phyloP scores from a whole-genome alignment of 1,140 invertebrate genomes.

The Bombus breviceps region DNA sequence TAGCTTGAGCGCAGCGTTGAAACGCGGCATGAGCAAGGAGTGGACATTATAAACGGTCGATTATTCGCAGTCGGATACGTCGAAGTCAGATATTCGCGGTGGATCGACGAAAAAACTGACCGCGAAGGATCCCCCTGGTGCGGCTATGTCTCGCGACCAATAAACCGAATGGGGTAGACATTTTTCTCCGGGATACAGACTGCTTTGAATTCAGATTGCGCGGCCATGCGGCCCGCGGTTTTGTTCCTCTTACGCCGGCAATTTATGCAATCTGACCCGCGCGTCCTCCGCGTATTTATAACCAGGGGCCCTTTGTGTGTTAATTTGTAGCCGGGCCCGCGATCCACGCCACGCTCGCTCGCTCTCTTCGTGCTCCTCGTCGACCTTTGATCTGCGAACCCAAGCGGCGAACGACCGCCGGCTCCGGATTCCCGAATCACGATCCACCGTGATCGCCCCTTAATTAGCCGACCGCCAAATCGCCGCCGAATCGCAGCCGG shows the following conservation, averaged over 20 bases:
- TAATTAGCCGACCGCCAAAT: conserved; percentile 34
- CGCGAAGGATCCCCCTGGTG: conserved; percentile 14
- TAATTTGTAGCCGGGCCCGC: conserved; percentile 77
- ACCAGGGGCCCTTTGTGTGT: conserved; percentile 80
- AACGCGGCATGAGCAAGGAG: background rate
- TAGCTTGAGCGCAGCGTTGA: background rate
- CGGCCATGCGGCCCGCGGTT: conserved; percentile 64
- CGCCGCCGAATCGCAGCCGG: background rate
- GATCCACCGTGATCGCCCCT: conserved; percentile 21
- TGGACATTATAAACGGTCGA: conserved; percentile 15
- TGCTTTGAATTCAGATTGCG: conserved; percentile 81
- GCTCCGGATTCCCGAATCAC: conserved; percentile 32
- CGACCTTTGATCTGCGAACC: conserved; percentile 57
- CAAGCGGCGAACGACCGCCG: background rate
- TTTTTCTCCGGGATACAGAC: conserved; percentile 55
- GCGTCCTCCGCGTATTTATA: conserved; percentile 76
- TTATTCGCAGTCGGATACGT: conserved; percentile 21
- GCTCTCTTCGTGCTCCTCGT: conserved; percentile 22
- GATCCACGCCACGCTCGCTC: conserved; percentile 53
- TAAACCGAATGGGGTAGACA: conserved; percentile 58
- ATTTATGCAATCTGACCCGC: conserved; percentile 80
- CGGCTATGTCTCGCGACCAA: conserved; percentile 42
- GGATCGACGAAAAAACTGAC: conserved; percentile 24
- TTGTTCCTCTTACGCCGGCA: conserved; percentile 72
- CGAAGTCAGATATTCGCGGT: background rate